A percentile compares a stretch with the other conserved stretches of the same genome.
Conservation (phyloP, 2,888 invertebrate genomes). For the Cryptus armator region DNA sequence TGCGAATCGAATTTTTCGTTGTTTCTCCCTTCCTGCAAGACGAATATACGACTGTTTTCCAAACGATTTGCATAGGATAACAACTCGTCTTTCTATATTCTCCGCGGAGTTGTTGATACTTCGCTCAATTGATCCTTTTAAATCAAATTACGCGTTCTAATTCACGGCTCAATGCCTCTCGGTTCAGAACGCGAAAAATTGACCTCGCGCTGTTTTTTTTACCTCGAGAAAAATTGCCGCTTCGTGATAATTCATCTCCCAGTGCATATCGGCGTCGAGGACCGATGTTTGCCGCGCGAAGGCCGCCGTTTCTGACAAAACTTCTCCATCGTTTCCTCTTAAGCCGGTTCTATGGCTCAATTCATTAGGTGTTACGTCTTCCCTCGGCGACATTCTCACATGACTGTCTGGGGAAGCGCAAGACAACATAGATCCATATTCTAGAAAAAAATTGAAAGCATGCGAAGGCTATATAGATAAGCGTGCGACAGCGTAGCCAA, state of each 20-base stretch:
- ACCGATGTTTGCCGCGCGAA: conserved; percentile 77
- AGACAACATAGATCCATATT: conserved; percentile 84
- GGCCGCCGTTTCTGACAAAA: conserved; percentile 78
- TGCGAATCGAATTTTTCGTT: conserved; percentile 97
- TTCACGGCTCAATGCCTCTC: neutral
- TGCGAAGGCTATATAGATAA: conserved; percentile 63
- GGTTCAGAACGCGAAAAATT: no score
- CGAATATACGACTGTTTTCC: conserved; percentile 51
- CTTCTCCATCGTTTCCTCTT: conserved; percentile 71
- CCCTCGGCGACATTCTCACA: conserved; percentile 74
- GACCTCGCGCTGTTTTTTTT: conserved; percentile 57
- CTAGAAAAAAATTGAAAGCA: conserved; percentile 80
- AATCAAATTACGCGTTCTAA: neutral
- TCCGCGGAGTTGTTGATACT: neutral
- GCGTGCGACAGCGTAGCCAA: conserved; percentile 40
- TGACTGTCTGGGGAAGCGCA: conserved; percentile 81
- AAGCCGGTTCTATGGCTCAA: conserved; percentile 74
- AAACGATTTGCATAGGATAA: neutral
- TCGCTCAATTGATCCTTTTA: no score
- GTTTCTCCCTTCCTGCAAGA: conserved; percentile 93
- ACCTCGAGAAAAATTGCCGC: conserved; percentile 95
- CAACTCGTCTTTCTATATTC: neutral
- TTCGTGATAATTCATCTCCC: conserved; percentile 96
- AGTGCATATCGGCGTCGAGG: conserved; percentile 86
- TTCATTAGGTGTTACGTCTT: conserved; percentile 76